Conservation (phyloP, 2,113 vertebrate genomes). For the Pollimyrus isidori region DNA sequence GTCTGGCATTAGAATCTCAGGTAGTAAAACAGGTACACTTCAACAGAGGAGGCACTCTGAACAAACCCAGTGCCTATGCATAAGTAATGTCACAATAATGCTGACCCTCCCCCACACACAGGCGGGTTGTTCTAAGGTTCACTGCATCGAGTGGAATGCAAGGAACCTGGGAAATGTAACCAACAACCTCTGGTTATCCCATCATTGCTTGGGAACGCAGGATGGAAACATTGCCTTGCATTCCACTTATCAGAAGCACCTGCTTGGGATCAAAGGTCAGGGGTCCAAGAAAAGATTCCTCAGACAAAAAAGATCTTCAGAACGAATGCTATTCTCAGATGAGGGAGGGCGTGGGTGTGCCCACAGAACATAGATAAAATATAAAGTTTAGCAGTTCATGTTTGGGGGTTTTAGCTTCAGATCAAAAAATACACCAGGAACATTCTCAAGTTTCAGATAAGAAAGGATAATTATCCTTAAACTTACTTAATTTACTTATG, state of each 20-base stretch:
- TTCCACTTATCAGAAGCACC: constrained; percentile 30
- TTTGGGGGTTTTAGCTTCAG: not conserved
- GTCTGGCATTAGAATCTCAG: not conserved
- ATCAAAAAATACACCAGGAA: not conserved
- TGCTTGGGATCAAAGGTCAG: constrained; percentile 8
- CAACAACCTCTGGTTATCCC: not conserved
- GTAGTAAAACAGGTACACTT: not conserved
- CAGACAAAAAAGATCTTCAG: constrained; percentile 25
- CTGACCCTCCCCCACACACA: not conserved
- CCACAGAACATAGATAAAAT: not conserved
- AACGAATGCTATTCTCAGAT: constrained; percentile 37
- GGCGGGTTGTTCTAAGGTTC: not conserved
- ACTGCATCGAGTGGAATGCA: not conserved
- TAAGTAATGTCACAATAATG: not conserved
- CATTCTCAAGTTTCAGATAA: not conserved
- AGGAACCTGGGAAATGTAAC: not conserved
- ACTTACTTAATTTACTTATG: not conserved
- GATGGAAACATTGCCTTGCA: constrained; percentile 24
- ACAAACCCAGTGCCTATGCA: not conserved
- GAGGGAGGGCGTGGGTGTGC: constrained; percentile 16
- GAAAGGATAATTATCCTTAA: not conserved
- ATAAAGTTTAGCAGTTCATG: not conserved
- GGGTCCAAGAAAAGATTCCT: constrained; percentile 29
- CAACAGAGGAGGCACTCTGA: not conserved
- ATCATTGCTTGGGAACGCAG: not conserved